These are phyloP conservation scores for Drosophila neotestacea DNA, from an alignment of 2,888 invertebrate species.

Conservation along the genomic window DNA sequence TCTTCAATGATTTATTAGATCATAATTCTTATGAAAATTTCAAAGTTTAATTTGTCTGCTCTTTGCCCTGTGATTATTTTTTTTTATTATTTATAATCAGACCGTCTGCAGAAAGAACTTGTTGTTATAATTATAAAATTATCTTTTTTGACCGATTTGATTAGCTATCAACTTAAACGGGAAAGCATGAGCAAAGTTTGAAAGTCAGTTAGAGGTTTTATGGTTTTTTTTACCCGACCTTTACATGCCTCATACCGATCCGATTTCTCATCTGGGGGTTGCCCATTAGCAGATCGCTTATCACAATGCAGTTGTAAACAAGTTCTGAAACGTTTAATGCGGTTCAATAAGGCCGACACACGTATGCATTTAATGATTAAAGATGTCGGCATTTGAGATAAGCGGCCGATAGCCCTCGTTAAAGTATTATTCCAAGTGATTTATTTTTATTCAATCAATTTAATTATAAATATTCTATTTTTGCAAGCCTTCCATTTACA, in stretches of 20 bases:
- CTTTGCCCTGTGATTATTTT: conserved; percentile 19
- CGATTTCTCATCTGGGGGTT: conserved; percentile 13
- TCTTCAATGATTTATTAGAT: not conserved
- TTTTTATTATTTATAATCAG: conserved; percentile 14
- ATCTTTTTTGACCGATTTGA: conserved; percentile 34
- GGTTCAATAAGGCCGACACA: conserved; percentile 26
- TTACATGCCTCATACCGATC: not conserved
- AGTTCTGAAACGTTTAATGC: conserved; percentile 23
- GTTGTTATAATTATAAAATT: conserved; percentile 23
- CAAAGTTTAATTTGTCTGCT: conserved; percentile 29
- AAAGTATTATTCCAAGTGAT: conserved; percentile 10
- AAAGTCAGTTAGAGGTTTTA: conserved; percentile 66
- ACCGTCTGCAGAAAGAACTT: conserved; percentile 22
- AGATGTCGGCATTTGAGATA: conserved; percentile 12
- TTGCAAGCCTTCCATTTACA: not conserved
- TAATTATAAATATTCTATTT: not conserved
- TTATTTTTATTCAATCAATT: not conserved
- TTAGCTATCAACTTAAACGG: conserved; percentile 30
- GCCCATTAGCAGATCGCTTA: conserved; percentile 36
- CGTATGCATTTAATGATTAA: conserved; percentile 9
- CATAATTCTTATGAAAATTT: not conserved
- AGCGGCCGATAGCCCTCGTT: conserved; percentile 3
- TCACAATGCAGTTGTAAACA: conserved; percentile 65
- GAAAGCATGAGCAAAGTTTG: conserved; percentile 44
- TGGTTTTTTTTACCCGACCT: conserved; percentile 10